phyloP scores from a whole-genome alignment of 2,888 invertebrate species.

The Zeuzera pyrina region DNA sequence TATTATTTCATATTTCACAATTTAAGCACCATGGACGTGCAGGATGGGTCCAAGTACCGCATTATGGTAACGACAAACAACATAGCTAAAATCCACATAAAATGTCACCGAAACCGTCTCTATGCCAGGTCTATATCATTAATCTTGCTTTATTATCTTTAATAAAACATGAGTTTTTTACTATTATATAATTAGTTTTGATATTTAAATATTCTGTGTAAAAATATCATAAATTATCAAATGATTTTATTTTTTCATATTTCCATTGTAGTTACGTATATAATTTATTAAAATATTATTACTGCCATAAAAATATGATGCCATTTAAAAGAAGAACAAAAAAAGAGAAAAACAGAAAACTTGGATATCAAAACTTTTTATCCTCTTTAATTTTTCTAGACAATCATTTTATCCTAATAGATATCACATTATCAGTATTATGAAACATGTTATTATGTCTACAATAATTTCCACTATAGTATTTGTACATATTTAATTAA shows the following conservation, averaged over 20 bases:
- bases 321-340: too few relatives aligned
- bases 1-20: conserved; percentile 21
- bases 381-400: too few relatives aligned
- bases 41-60: conserved; percentile 16
- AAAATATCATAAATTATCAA: background rate
- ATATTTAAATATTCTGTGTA: background rate
- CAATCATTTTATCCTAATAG: too few relatives aligned
- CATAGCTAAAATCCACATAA: conserved; percentile 61
- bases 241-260: background rate
- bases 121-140: conserved; percentile 62
- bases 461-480: too few relatives aligned
- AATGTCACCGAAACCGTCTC: conserved; percentile 62
- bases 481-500: too few relatives aligned
- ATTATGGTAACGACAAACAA: conserved; percentile 41
- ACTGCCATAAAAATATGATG: too few relatives aligned
- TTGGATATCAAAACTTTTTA: too few relatives aligned
- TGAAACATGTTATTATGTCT: too few relatives aligned
- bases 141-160: too few relatives aligned
- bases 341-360: too few relatives aligned
- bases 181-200: conserved; percentile 7
- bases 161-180: conserved; percentile 14
- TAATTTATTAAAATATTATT: background rate
- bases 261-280: background rate
- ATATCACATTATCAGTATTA: too few relatives aligned
- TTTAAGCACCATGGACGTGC: conserved; percentile 50